These are phyloP conservation scores for Drosophila arawakana DNA, from an alignment of 1,140 invertebrate genomes.

Conservation along the genomic window DNA sequence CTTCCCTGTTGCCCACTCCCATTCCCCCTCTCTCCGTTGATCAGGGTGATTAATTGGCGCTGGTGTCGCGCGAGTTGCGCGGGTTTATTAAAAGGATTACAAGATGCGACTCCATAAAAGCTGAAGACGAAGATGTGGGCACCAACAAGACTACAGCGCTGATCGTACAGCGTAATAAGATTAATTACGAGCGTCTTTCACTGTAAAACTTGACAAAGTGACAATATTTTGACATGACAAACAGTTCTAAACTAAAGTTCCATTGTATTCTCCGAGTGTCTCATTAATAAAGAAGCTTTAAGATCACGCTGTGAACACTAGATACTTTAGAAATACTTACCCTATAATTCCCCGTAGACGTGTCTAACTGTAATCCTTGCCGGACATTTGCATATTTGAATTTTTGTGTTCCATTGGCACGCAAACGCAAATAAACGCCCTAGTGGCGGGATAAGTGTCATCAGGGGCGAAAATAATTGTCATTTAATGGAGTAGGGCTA, in stretches of 20 bases:
- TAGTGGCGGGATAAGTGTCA: slow-evolving; percentile 34
- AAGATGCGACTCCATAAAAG: slow-evolving; percentile 56
- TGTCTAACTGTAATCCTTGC: slow-evolving; percentile 53
- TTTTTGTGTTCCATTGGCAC: slow-evolving; percentile 60
- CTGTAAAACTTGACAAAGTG: not conserved
- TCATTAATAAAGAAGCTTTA: slow-evolving; percentile 68
- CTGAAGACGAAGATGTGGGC: slow-evolving; percentile 24
- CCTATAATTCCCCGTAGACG: slow-evolving; percentile 3
- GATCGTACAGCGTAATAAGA: slow-evolving; percentile 51
- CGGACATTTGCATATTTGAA: slow-evolving; percentile 65
- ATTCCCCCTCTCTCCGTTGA: slow-evolving; percentile 11
- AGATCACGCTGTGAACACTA: slow-evolving; percentile 17
- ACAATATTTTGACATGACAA: slow-evolving; percentile 69
- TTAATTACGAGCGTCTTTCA: slow-evolving; percentile 68
- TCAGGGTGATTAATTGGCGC: slow-evolving; percentile 72
- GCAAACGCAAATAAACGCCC: slow-evolving; percentile 32
- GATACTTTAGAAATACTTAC: slow-evolving; percentile 33
- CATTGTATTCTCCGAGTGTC: slow-evolving; percentile 54
- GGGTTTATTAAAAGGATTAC: slow-evolving; percentile 79
- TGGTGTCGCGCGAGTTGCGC: slow-evolving; percentile 70
- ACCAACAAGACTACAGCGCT: slow-evolving; percentile 2
- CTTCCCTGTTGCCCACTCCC: not conserved
- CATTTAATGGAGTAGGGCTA: slow-evolving; percentile 41
- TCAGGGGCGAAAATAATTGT: slow-evolving; percentile 55
- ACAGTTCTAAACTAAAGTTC: slow-evolving; percentile 41